Evolutionary conservation across 2,888 invertebrate species (phyloP).

Genomic region (Oegoconia quadripuncta): DNA sequence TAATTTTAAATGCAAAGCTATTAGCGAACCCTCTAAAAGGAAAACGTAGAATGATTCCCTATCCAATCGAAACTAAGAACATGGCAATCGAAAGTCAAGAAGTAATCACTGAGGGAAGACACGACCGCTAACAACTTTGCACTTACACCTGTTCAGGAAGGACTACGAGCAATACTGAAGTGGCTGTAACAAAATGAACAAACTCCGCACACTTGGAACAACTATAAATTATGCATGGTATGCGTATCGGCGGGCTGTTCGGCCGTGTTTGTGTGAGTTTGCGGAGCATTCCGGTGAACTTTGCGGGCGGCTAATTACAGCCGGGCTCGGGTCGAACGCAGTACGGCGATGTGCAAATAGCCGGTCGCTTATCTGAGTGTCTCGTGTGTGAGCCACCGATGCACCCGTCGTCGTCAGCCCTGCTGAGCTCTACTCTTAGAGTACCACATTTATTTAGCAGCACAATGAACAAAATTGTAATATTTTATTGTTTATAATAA

Average conservation of each 20-base stretch:
- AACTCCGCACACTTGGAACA: slow-evolving; percentile 28
- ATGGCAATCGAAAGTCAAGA: slow-evolving; percentile 42
- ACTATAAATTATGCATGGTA: slow-evolving; percentile 40
- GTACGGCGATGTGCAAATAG: slow-evolving; percentile 56
- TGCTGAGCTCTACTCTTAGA: neutral
- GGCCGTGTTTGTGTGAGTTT: slow-evolving; percentile 39
- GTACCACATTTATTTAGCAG: too few relatives aligned
- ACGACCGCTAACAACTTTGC: slow-evolving; percentile 40
- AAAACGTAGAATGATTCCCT: slow-evolving; percentile 30
- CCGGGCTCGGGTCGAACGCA: slow-evolving; percentile 40
- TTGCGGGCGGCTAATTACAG: slow-evolving; percentile 65
- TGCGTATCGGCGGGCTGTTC: slow-evolving; percentile 32
- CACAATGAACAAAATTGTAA: too few relatives aligned
- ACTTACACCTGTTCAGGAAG: slow-evolving; percentile 40
- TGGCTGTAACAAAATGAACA: slow-evolving; percentile 31
- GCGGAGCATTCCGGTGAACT: slow-evolving; percentile 51
- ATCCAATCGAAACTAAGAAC: slow-evolving; percentile 44
- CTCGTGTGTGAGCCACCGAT: slow-evolving; percentile 3
- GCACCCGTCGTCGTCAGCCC: too few relatives aligned
- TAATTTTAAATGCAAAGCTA: slow-evolving; percentile 4
- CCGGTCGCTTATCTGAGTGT: slow-evolving; percentile 48
- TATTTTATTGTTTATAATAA: too few relatives aligned
- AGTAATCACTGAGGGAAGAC: slow-evolving; percentile 45
- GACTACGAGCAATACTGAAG: slow-evolving; percentile 21
- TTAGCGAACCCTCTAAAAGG: slow-evolving; percentile 6